Percentiles rank a stretch among this genome's conserved stretches.
These are phyloP conservation scores for Ephialtes manifestator DNA, from an alignment of 2,888 invertebrate genomes.

Conservation along the genomic window DNA sequence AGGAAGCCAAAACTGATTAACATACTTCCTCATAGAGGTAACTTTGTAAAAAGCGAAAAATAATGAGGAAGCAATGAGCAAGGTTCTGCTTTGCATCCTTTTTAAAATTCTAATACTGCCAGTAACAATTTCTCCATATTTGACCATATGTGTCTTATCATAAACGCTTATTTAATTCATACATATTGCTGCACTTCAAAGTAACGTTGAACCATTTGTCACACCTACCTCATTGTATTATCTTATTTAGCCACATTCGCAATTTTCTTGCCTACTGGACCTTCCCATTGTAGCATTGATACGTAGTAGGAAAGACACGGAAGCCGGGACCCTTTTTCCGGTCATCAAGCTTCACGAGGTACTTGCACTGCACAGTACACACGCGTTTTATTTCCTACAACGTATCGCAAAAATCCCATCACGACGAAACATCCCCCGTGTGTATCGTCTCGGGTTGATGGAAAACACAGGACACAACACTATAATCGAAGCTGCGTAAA, in stretches of 20 bases:
- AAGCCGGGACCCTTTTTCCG: neutral
- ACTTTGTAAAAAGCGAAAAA: too few relatives aligned
- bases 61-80: too few relatives aligned
- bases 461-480: neutral
- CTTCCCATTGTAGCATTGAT: neutral
- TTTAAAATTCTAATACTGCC: too few relatives aligned
- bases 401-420: constrained; percentile 31
- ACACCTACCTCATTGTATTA: neutral
- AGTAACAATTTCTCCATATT: too few relatives aligned
- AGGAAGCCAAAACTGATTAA: too few relatives aligned
- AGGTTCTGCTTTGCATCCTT: too few relatives aligned
- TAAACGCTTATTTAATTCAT: neutral
- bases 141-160: too few relatives aligned
- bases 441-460: constrained; percentile 40
- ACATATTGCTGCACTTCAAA: neutral
- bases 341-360: constrained; percentile 22
- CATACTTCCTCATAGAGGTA: too few relatives aligned
- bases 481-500: constrained; percentile 29
- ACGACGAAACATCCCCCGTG: constrained; percentile 39
- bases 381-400: constrained; percentile 19
- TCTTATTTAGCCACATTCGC: constrained; percentile 1
- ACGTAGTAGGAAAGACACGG: neutral
- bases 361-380: neutral
- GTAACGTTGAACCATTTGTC: neutral
- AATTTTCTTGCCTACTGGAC: neutral